These are phyloP conservation scores for Eupithecia tripunctaria DNA, from an alignment of 2,888 invertebrate species.

Conservation along the genomic window DNA sequence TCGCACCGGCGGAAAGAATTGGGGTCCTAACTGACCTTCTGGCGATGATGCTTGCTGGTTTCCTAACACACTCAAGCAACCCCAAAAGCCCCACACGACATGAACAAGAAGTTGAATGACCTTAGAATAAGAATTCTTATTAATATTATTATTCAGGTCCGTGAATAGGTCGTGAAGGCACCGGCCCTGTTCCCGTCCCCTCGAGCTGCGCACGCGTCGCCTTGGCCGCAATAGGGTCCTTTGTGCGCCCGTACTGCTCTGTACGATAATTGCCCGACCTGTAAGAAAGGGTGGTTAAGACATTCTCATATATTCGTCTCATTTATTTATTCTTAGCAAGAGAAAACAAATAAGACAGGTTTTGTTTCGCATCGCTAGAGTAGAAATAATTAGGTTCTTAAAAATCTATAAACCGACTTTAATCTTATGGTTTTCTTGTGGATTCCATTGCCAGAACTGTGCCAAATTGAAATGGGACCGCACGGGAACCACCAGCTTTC, in stretches of 20 bases:
- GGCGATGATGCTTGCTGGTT: background rate
- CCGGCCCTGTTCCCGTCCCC: conserved; percentile 29
- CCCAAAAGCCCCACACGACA: conserved; percentile 1
- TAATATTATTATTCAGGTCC: conserved; percentile 6
- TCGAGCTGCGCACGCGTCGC: conserved; percentile 12
- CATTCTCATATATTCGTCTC: background rate
- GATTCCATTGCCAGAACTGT: no score
- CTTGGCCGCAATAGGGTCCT: conserved; percentile 3
- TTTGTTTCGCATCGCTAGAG: no score
- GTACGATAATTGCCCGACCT: background rate
- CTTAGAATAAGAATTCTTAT: no score
- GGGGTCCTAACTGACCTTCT: no score
- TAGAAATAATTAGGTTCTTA: no score
- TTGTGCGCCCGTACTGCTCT: background rate
- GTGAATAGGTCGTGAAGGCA: background rate
- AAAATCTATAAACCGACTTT: no score
- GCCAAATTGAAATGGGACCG: no score
- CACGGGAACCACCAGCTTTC: no score
- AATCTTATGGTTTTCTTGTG: no score
- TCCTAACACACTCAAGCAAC: background rate
- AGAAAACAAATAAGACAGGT: no score
- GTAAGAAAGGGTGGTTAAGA: background rate
- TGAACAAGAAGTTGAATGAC: conserved; percentile 74
- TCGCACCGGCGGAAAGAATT: no score
- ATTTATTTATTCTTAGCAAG: no score